Conservation (phyloP, 1,140 invertebrate genomes). For the Magallana ariakensis region DNA sequence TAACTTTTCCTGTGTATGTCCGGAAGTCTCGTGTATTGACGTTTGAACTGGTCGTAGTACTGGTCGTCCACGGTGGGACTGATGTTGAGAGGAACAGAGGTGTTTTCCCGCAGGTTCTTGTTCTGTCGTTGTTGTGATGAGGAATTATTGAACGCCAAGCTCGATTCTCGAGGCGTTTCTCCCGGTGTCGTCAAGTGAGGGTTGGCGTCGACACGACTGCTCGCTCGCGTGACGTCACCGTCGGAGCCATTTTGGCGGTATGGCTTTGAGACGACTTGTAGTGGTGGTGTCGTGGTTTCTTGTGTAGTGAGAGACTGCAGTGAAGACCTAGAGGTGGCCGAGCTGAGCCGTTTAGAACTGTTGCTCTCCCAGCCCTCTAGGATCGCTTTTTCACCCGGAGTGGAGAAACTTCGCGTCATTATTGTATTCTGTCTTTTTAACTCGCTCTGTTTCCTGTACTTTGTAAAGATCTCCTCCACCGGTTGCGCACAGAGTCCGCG, state of each 20-base stretch:
- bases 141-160: slow-evolving; percentile 1
- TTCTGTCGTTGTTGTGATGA: not conserved
- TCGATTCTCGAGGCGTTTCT: slow-evolving; percentile 21
- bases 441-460: slow-evolving; percentile 51
- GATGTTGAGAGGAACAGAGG: slow-evolving; percentile 20
- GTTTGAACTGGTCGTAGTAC: slow-evolving; percentile 53
- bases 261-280: slow-evolving; percentile 50
- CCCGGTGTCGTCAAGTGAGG: slow-evolving; percentile 39
- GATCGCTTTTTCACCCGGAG: slow-evolving; percentile 51
- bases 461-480: slow-evolving; percentile 54
- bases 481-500: slow-evolving; percentile 53
- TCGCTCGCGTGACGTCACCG: not conserved
- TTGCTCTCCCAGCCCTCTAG: slow-evolving; percentile 55
- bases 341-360: slow-evolving; percentile 41
- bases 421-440: slow-evolving; percentile 36
- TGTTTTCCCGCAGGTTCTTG: not conserved
- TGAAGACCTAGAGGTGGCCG: slow-evolving; percentile 44
- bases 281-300: slow-evolving; percentile 45
- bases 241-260: slow-evolving; percentile 24
- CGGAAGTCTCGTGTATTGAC: slow-evolving; percentile 46
- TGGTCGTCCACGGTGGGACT: slow-evolving; percentile 43
- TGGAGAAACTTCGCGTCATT: slow-evolving; percentile 41
- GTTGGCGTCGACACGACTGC: slow-evolving; percentile 46
- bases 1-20: slow-evolving; percentile 48
- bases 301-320: slow-evolving; percentile 16